Conservation (phyloP, 2,797 vertebrate species). For the Rousettus madagascariensis region DNA sequence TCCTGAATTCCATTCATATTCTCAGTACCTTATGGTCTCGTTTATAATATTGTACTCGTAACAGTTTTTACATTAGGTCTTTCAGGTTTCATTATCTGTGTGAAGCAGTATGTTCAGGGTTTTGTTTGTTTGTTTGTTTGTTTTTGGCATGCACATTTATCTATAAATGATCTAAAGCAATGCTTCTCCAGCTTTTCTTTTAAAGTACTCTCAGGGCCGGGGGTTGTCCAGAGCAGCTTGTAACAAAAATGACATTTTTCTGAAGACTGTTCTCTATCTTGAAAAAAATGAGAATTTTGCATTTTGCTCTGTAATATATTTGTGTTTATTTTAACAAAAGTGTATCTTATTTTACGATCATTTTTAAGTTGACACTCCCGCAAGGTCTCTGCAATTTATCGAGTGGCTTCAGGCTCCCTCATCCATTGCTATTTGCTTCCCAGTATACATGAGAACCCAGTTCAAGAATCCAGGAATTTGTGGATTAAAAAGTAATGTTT, state of each 20-base stretch:
- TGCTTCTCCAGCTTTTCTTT: not conserved
- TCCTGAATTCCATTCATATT: constrained; percentile 45
- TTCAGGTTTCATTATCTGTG: constrained; percentile 18
- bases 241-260: not conserved
- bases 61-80: constrained; percentile 15
- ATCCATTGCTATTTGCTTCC: not conserved
- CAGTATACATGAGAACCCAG: not conserved
- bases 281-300: constrained; percentile 16
- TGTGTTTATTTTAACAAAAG: constrained; percentile 32
- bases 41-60: not conserved
- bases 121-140: not conserved
- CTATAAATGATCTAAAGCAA: constrained; percentile 22
- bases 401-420: not conserved
- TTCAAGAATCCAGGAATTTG: constrained; percentile 17
- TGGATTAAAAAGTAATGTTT: constrained; percentile 28
- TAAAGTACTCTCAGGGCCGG: not conserved
- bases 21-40: not conserved
- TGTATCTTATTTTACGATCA: not conserved
- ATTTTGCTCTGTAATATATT: not conserved
- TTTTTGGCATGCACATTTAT: not conserved
- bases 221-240: constrained; percentile 5
- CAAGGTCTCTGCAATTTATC: not conserved
- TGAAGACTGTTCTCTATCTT: constrained; percentile 11
- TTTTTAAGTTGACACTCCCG: not conserved
- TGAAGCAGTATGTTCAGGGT: not conserved